Base-by-base conservation (phyloP, 2,113 vertebrate species). In the Psettodes erumei region DNA sequence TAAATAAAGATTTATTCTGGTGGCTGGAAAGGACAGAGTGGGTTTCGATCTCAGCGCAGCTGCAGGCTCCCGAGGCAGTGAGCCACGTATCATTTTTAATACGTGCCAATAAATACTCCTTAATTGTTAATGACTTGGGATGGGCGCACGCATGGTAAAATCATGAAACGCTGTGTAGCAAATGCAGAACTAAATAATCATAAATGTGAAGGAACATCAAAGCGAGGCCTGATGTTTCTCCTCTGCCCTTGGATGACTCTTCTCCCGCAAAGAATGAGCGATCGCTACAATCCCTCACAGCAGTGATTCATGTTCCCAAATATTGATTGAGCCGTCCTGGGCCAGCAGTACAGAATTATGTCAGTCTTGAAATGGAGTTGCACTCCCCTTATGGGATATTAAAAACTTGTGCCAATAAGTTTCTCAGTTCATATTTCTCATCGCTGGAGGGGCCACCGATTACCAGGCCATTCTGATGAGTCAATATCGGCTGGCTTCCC, bases 111-210 rank as follows among this genome's bases (percentile, higher is more conserved):
- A 80, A 77, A 82, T 79, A 60, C 25, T 64, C 21, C 38, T 71
- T 62, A 75, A 75, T 74, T 84, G 30, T 85, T 79, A 81, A 85
- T 79, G 71, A 68, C 27, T 28, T 13, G 32, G 63, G 45, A 30
- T 50, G 43, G 51, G 30, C 21, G 45, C 23, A 43, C 60, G 54
- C 43, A 55, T 5, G 50, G 61, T 28, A 19, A 75, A 81, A 30
- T 32, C 21, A 67, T 56, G 51, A 79, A 72, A 66, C 3, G 3
- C 38, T 23, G 13, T 25, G 60, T 27, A 53, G 50, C 4, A 71
- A 42, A 67, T 58, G 62, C 55, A 32, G 21, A 60, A 78, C 81
- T 47, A 69, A 77, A 65, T 32, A 66, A 64, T 78, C 67, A 42
- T 56, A 72, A 62, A 67, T 45, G 51, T 37, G 4, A 50, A 38